phyloP scores from a whole-genome alignment of 2,113 vertebrate species.

The Opisthocomus hoazin region DNA sequence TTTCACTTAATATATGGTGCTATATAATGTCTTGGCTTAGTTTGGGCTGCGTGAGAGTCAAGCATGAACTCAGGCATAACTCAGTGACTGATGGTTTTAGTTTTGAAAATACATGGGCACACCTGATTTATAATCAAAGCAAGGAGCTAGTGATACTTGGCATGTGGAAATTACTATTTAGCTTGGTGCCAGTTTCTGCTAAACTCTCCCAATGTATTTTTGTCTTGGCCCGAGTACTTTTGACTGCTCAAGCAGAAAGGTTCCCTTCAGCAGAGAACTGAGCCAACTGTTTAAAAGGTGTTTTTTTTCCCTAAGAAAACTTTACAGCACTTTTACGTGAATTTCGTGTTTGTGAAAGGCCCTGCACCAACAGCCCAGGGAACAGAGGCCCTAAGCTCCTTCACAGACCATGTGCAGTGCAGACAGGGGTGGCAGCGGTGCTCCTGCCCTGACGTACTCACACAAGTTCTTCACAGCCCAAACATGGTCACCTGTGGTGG shows the following conservation, averaged over 20 bases:
- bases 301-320: slow-evolving; percentile 53
- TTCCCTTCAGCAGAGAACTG: neutral
- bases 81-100: neutral
- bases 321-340: neutral
- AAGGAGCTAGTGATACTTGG: neutral
- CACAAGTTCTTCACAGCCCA: neutral
- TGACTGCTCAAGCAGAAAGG: neutral
- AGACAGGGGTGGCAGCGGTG: neutral
- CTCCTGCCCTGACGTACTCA: neutral
- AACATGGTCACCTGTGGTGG: neutral
- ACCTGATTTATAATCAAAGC: neutral
- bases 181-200: neutral
- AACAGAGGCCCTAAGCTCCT: neutral
- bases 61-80: neutral
- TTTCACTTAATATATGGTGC: neutral
- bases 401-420: neutral
- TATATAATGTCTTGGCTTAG: neutral
- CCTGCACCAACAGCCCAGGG: neutral
- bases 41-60: neutral
- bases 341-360: slow-evolving; percentile 7
- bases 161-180: neutral
- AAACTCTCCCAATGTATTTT: neutral
- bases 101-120: neutral
- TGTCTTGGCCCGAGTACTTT: neutral
- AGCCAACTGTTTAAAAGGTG: slow-evolving; percentile 11